Base-by-base conservation (phyloP, 1,140 invertebrate species). In the Atta cephalotes region DNA sequence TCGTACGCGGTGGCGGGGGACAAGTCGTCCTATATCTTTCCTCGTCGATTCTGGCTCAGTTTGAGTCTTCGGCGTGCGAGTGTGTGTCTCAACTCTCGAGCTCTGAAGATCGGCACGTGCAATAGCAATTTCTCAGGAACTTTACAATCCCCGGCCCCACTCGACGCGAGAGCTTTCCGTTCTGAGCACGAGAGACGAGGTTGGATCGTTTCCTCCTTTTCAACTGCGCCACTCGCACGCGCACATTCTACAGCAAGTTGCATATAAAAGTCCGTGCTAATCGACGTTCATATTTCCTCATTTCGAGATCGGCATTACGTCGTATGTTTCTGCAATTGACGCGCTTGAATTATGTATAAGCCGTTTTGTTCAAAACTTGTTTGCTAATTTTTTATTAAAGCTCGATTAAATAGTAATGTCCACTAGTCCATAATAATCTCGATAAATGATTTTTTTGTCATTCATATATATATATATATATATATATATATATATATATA, bases 251-350 rank as follows among this genome's bases (percentile, higher is more conserved):
- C n/a, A 56, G 35, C 51, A 18, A 21, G 63, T 18, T 39, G 70
- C 21, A 58, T 56, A 74, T 63, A 53, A 85, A 85, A 79, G 18
- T 79, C n/a, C 28, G 21, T 35, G 79, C 74, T 90, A 89, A 89
- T 89, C 85, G 68, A 87, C 51, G 10, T 18, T 25, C 60, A 31
- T 62, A 49, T 89, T 74, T 79, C 51, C 60, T 71, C 79, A 5
- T 72, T 45, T 72, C 21, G 35, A 72, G 39, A 72, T 74, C 35
- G 18, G 3, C 18, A 25, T 18, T 62, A 21, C 9, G 16, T 71
- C 56, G 53, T 68, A 70, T 56, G 9, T 71, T 66, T 25, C 56
- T 49, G 18, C 25, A 18, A 51, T 49, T 66, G 16, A 18, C 6
- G 10, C 49, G 49, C 10, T 53, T 16, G 66, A 81, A 21, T 81